Conservation (phyloP, 2,888 invertebrate genomes). For the Harpalus rubripes region DNA sequence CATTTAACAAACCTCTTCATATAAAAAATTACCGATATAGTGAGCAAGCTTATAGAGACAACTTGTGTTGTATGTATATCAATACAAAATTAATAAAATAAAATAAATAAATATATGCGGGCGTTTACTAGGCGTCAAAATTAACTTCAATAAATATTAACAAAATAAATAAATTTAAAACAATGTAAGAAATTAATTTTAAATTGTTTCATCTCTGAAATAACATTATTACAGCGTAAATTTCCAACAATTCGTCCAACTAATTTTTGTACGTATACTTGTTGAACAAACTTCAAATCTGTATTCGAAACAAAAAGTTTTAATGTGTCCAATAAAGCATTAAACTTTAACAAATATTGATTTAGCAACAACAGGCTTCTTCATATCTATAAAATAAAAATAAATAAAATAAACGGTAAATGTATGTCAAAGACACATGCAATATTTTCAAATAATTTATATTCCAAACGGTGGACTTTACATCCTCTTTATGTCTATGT, state of each 20-base stretch:
- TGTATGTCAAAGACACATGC: conserved; percentile 32
- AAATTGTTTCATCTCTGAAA: too few species aligned
- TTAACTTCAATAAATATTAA: too few species aligned
- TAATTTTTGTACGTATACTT: conserved; percentile 2
- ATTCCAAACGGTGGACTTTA: not conserved
- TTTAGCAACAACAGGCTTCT: not conserved
- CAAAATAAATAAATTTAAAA: too few species aligned
- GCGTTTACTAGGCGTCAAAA: too few species aligned
- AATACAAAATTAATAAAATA: too few species aligned
- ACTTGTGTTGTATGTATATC: too few species aligned
- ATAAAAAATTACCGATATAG: too few species aligned
- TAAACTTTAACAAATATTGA: conserved; percentile 8
- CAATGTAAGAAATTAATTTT: too few species aligned
- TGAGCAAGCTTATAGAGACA: too few species aligned
- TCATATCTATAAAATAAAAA: conserved; percentile 10
- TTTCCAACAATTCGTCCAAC: not conserved
- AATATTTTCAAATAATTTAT: conserved; percentile 30
- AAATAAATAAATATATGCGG: too few species aligned
- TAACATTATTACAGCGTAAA: too few species aligned
- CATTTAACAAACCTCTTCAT: too few species aligned
- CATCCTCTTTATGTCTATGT: not conserved
- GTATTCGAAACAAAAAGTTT: not conserved
- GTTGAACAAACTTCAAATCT: not conserved
- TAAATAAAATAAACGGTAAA: conserved; percentile 41
- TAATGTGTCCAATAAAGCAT: not conserved